Evolutionary conservation across 2,113 vertebrate species (phyloP).

Genomic region (Arvicanthis niloticus): DNA sequence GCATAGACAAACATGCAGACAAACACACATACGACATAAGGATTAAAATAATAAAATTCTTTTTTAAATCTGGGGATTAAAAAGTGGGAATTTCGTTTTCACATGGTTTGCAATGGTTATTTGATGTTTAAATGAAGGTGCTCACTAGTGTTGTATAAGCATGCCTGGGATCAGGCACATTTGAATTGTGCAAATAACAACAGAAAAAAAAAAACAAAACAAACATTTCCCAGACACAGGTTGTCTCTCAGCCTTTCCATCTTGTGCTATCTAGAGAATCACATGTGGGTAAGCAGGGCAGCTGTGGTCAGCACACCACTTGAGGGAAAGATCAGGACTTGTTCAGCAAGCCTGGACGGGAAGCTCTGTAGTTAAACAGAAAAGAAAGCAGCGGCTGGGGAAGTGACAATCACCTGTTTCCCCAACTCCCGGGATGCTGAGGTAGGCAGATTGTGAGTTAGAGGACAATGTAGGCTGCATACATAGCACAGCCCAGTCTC

Average conservation of each 20-base stretch:
- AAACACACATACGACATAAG: not conserved
- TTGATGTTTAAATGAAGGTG: conserved; percentile 1
- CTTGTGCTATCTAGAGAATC: not conserved
- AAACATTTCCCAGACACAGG: not conserved
- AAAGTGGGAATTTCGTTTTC: not conserved
- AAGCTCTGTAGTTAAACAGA: not conserved
- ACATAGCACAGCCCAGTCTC: not conserved
- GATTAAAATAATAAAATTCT: not conserved
- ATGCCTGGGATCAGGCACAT: not conserved
- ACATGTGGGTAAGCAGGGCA: not conserved
- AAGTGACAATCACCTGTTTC: not conserved
- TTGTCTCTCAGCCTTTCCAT: not conserved
- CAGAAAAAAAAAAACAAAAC: not conserved
- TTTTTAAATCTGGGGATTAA: not conserved
- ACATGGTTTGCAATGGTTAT: not conserved
- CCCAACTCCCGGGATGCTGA: not conserved
- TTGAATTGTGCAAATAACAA: conserved; percentile 10
- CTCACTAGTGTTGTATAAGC: not conserved
- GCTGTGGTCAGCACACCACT: not conserved
- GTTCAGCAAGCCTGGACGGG: not conserved
- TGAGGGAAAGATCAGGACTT: not conserved
- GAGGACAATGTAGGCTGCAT: not conserved
- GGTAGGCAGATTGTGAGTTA: not conserved
- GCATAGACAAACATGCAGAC: not conserved
- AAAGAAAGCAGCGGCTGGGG: not conserved